Conservation (phyloP, 2,888 invertebrate genomes). For the Hedya salicella region DNA sequence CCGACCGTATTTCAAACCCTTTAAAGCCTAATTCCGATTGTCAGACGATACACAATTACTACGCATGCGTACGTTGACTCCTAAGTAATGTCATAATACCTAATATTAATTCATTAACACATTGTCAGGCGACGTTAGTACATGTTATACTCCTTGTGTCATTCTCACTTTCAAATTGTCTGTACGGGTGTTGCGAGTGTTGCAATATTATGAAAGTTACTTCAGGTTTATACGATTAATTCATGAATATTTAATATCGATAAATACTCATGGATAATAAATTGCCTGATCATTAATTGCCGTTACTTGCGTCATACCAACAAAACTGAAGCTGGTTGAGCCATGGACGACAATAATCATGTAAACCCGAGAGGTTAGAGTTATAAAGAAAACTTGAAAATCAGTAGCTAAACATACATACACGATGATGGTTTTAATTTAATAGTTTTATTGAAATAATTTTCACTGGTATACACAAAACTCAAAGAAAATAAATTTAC, state of each 20-base stretch:
- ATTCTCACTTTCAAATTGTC: conserved; percentile 37
- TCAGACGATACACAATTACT: not conserved
- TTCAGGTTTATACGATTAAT: conserved; percentile 24
- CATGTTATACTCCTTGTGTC: conserved; percentile 23
- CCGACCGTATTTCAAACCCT: not conserved
- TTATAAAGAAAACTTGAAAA: no score
- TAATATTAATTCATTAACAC: conserved; percentile 26
- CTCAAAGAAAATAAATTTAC: no score
- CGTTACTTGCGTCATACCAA: not conserved
- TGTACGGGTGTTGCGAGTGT: conserved; percentile 14
- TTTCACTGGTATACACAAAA: no score
- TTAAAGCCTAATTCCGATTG: not conserved
- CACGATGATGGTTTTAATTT: no score
- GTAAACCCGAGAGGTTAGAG: no score
- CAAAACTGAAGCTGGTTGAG: not conserved
- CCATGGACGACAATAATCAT: no score
- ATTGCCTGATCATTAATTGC: not conserved
- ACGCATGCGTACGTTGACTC: conserved; percentile 27
- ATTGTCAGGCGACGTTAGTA: conserved; percentile 21
- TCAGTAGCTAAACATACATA: no score
- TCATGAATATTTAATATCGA: conserved; percentile 36
- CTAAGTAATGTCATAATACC: conserved; percentile 21
- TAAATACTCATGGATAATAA: conserved; percentile 17
- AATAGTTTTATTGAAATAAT: no score
- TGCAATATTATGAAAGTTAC: conserved; percentile 29